Evolutionary conservation across 2,113 vertebrate species (phyloP).

Genomic region (Caretta caretta): DNA sequence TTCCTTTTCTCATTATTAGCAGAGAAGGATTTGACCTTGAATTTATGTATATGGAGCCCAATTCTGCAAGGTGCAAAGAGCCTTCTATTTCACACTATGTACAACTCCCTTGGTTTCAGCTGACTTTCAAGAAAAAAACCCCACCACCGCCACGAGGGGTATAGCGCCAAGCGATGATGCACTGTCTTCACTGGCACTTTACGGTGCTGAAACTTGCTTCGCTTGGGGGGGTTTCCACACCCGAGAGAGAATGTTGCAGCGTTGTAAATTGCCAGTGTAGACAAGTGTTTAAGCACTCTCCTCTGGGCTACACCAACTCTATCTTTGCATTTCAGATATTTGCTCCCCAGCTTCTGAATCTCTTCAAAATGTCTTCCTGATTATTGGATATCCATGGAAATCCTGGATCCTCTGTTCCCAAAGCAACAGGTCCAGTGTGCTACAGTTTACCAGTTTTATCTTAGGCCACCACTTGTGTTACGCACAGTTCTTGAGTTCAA

Average conservation of each 20-base stretch:
- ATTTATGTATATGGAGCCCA: background rate
- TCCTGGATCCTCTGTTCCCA: background rate
- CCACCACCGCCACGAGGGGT: no score
- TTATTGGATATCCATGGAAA: background rate
- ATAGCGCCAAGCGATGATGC: no score
- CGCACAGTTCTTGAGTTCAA: background rate
- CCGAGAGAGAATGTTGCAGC: no score
- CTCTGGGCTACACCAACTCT: background rate
- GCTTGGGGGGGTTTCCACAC: no score
- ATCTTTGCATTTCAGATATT: background rate
- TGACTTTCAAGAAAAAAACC: background rate
- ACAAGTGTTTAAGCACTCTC: background rate
- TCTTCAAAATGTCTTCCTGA: background rate
- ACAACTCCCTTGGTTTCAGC: background rate
- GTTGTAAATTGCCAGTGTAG: no score
- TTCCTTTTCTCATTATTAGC: background rate
- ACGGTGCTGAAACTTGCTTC: no score
- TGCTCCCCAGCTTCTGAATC: background rate
- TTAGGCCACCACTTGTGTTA: background rate
- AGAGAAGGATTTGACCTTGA: background rate
- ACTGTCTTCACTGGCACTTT: no score
- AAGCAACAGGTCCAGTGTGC: background rate
- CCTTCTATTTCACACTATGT: fast-evolving
- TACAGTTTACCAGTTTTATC: background rate
- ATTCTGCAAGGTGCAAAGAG: background rate